Evolutionary conservation across 2,888 invertebrate species (phyloP), one percentile per base, ranked within the genome.

Genomic region (Noctuana brunneofusca): DNA sequence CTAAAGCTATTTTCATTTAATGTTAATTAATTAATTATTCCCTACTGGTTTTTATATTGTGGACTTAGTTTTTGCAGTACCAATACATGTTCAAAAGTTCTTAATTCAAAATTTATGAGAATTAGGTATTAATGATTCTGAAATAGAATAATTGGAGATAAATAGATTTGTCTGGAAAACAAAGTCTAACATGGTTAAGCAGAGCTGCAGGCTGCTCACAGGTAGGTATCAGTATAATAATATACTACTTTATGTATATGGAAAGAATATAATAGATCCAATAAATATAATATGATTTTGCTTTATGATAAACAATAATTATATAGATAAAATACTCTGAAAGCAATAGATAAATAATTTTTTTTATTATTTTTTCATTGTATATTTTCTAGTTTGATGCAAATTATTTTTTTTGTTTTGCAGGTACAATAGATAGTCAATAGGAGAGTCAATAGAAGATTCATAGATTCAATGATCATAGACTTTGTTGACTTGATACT

Each of bases 361-460:
- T n/a, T n/a, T n/a, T n/a, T n/a, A n/a, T n/a, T n/a, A 41, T 3
- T 1, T 6, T 35, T 35, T 11, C 9, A 35, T 1, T 12, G 6
- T 11, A 12, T 35, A 35, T 35, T 35, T 11, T 27, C 8, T 27
- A 27, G 27, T 27, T 27, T 27, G 8, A 27, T 27, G 27, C 27
- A 35, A 35, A 35, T 18, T 32, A 16, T 8, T 30, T 16, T 54
- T 55, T 55, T 43, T 52, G 35, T 27, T 55, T 14, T 8, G 27
- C 55, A 55, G 55, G 55, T 43, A 55, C 55, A n/a, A n/a, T n/a
- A n/a, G n/a, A n/a, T n/a, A n/a, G n/a, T n/a, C n/a, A n/a, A n/a
- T n/a, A n/a, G n/a, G 38, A 38, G 27, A 43, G 41, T 55, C 27
- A 55, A 55, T 55, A 55, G 55, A 55, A 24, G 55, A 55, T 27